Conservation (phyloP, 2,888 invertebrate species). For the Ctenicera cuprea region DNA sequence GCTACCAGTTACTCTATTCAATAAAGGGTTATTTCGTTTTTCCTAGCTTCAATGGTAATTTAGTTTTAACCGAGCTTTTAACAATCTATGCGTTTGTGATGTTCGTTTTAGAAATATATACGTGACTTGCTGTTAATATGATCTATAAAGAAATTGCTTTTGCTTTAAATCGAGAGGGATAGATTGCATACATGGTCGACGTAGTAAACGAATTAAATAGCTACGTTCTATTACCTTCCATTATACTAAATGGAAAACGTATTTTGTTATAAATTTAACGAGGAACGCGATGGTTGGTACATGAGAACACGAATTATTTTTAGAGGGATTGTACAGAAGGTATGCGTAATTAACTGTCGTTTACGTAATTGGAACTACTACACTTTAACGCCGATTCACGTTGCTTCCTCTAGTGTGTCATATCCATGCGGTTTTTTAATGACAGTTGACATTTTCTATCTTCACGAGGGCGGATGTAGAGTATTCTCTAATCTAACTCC, state of each 20-base stretch:
- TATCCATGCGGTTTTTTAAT: slow-evolving; percentile 30
- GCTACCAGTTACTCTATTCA: slow-evolving; percentile 19
- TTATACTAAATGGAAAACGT: slow-evolving; percentile 11
- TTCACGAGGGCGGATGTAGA: slow-evolving; percentile 33
- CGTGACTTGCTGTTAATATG: slow-evolving; percentile 30
- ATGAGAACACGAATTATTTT: slow-evolving; percentile 22
- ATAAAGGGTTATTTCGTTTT: slow-evolving; percentile 25
- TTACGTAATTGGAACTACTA: background rate
- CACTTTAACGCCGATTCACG: slow-evolving; percentile 2
- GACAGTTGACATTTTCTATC: slow-evolving; percentile 37
- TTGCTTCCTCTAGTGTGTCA: slow-evolving; percentile 21
- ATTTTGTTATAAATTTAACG: slow-evolving; percentile 28
- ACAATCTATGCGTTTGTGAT: slow-evolving; percentile 19
- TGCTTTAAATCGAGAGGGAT: slow-evolving; percentile 21
- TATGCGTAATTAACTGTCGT: slow-evolving; percentile 11
- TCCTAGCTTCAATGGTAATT: slow-evolving; percentile 21
- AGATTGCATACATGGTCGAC: slow-evolving; percentile 14
- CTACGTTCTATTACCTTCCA: slow-evolving; percentile 14
- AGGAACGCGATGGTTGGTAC: background rate
- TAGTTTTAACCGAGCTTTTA: slow-evolving; percentile 4
- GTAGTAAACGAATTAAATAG: slow-evolving; percentile 21
- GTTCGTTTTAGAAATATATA: slow-evolving; percentile 31
- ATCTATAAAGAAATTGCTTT: slow-evolving; percentile 32
- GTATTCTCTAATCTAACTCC: slow-evolving; percentile 36
- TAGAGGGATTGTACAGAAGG: slow-evolving; percentile 16